phyloP scores from a whole-genome alignment of 2,797 vertebrate genomes.

The Labeo calbasu region DNA sequence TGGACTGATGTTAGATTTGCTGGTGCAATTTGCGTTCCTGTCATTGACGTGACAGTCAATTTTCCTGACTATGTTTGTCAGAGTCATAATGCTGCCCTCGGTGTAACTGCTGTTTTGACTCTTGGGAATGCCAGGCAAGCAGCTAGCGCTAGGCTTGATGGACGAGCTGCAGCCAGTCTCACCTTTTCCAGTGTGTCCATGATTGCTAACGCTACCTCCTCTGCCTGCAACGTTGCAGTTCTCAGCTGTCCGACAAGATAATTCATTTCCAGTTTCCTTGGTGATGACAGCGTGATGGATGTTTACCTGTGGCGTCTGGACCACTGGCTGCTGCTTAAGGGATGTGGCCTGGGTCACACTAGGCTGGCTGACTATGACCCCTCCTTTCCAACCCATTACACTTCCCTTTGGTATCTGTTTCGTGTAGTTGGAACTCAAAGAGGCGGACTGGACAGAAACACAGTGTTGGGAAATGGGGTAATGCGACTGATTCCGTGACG shows the following conservation, averaged over 20 bases:
- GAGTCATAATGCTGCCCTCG: slow-evolving; percentile 58
- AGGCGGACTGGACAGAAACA: slow-evolving; percentile 82
- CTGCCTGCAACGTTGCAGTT: slow-evolving; percentile 71
- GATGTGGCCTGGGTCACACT: slow-evolving; percentile 82
- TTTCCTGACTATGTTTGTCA: slow-evolving; percentile 53
- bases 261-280: slow-evolving; percentile 71
- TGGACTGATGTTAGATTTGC: slow-evolving; percentile 70
- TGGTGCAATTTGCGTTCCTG: slow-evolving; percentile 73
- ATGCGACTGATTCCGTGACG: slow-evolving; percentile 79
- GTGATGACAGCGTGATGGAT: slow-evolving; percentile 71
- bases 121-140: slow-evolving; percentile 21
- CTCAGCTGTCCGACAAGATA: slow-evolving; percentile 64
- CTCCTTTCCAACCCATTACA: slow-evolving; percentile 80
- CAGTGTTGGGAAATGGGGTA: slow-evolving; percentile 78
- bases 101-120: slow-evolving; percentile 61
- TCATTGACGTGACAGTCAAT: slow-evolving; percentile 60
- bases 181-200: slow-evolving; percentile 47
- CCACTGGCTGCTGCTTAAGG: slow-evolving; percentile 74
- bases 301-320: slow-evolving; percentile 74
- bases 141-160: slow-evolving; percentile 29
- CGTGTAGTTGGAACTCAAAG: slow-evolving; percentile 81
- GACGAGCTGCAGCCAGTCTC: slow-evolving; percentile 44
- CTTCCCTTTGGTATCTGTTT: slow-evolving; percentile 86
- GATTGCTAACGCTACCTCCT: slow-evolving; percentile 70
- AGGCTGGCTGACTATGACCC: slow-evolving; percentile 84